Evolutionary conservation across 2,888 invertebrate genomes (phyloP).

Genomic region (Phasia obesa): DNA sequence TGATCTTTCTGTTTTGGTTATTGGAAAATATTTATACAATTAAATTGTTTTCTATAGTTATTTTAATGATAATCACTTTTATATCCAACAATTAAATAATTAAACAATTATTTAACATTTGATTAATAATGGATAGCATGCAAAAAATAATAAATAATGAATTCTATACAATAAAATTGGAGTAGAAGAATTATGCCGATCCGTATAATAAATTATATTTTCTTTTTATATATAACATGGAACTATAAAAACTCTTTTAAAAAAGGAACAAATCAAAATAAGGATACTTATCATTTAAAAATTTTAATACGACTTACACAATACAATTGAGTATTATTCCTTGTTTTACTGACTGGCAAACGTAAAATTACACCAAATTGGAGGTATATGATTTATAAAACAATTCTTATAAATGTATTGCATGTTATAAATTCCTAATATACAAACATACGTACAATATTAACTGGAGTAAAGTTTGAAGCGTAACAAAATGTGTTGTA

Average conservation of each 20-base stretch:
- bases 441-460: conserved; percentile 45
- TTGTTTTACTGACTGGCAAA: conserved; percentile 5
- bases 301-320: conserved; percentile 9
- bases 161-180: conserved; percentile 27
- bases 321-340: conserved; percentile 29
- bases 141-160: conserved; percentile 19
- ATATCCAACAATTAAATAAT: neutral
- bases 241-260: conserved; percentile 27
- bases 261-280: conserved; percentile 32
- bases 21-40: no score
- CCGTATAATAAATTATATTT: no score
- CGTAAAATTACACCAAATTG: conserved; percentile 1
- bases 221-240: conserved; percentile 32
- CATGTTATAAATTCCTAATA: neutral
- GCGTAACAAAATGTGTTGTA: conserved; percentile 30
- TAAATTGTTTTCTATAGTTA: no score
- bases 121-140: neutral
- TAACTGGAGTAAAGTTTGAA: conserved; percentile 51
- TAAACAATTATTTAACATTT: conserved; percentile 31
- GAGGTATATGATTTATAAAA: conserved; percentile 31
- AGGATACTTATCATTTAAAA: conserved; percentile 2
- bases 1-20: no score
- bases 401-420: conserved; percentile 33
- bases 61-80: no score
- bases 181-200: neutral